Evolutionary conservation across 2,797 vertebrate species (phyloP).

Genomic region (Phrynocephalus forsythii): DNA sequence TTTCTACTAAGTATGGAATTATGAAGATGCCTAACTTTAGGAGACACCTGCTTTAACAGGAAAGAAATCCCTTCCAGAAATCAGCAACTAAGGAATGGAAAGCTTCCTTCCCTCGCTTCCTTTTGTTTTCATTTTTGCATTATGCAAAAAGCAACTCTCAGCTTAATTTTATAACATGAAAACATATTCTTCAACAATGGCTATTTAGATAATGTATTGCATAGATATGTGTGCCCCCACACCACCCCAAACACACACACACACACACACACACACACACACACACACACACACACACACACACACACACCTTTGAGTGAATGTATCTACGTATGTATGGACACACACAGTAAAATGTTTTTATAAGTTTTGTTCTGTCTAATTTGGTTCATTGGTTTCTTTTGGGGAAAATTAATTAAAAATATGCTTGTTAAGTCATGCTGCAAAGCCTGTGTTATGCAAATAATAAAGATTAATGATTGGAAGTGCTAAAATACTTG

Average conservation of each 20-base stretch:
- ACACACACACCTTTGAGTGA: too few species aligned
- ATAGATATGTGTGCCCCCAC: too few species aligned
- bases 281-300: neutral
- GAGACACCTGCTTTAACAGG: too few species aligned
- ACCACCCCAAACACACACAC: too few species aligned
- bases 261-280: too few species aligned
- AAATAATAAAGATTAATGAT: conserved; percentile 31
- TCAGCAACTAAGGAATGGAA: neutral
- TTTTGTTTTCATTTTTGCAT: neutral
- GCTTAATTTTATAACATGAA: neutral
- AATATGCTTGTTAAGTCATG: conserved; percentile 37
- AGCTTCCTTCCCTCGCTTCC: neutral
- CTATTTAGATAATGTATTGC: neutral
- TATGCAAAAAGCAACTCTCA: neutral
- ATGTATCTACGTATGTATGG: neutral
- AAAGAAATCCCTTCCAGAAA: too few species aligned
- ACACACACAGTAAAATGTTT: conserved; percentile 7
- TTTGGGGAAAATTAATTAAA: conserved; percentile 24
- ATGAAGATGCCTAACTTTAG: too few species aligned
- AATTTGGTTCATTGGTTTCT: conserved; percentile 21
- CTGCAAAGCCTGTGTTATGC: conserved; percentile 14
- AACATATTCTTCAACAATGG: neutral
- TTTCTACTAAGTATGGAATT: too few species aligned
- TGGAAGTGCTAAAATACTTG: conserved; percentile 29
- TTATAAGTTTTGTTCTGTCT: conserved; percentile 8